phyloP scores from a whole-genome alignment of 2,888 invertebrate genomes.

The Boloria selene region DNA sequence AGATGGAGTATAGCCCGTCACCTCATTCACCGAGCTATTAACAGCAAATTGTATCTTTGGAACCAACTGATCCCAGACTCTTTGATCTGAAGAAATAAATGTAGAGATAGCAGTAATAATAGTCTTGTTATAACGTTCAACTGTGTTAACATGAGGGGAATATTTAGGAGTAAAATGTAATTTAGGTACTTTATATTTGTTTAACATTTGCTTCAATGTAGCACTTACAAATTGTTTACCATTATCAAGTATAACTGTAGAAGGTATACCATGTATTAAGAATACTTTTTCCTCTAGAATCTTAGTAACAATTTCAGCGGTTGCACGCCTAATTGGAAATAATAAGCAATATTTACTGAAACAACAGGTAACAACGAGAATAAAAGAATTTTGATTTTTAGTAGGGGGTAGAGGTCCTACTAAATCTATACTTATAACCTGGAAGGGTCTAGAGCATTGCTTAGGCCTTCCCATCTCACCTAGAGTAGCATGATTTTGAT shows the following conservation, averaged over 20 bases:
- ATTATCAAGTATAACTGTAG: conserved; percentile 27
- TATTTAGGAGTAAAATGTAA: conserved; percentile 22
- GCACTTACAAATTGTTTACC: conserved; percentile 37
- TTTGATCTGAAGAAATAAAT: conserved; percentile 39
- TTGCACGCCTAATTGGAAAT: conserved; percentile 29
- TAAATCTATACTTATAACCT: conserved; percentile 14
- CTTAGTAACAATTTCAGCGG: conserved; percentile 9
- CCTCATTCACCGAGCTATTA: conserved; percentile 42
- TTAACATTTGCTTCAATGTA: conserved; percentile 19
- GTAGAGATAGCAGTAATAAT: conserved; percentile 37
- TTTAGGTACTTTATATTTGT: conserved; percentile 36
- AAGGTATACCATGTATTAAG: conserved; percentile 37
- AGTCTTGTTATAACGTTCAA: conserved; percentile 38
- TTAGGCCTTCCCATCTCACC: conserved; percentile 40
- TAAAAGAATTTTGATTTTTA: conserved; percentile 29
- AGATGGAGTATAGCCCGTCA: conserved; percentile 38
- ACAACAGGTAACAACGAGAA: conserved; percentile 37
- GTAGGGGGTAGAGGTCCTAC: conserved; percentile 35
- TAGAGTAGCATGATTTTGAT: conserved; percentile 30
- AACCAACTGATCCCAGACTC: conserved; percentile 41
- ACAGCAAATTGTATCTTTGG: conserved; percentile 42
- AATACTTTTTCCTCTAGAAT: conserved; percentile 33
- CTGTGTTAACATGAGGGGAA: neutral
- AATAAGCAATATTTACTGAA: conserved; percentile 37
- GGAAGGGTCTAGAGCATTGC: conserved; percentile 32